Evolutionary conservation across 2,113 vertebrate genomes (phyloP).

Genomic region (Craseonycteris thonglongyai): DNA sequence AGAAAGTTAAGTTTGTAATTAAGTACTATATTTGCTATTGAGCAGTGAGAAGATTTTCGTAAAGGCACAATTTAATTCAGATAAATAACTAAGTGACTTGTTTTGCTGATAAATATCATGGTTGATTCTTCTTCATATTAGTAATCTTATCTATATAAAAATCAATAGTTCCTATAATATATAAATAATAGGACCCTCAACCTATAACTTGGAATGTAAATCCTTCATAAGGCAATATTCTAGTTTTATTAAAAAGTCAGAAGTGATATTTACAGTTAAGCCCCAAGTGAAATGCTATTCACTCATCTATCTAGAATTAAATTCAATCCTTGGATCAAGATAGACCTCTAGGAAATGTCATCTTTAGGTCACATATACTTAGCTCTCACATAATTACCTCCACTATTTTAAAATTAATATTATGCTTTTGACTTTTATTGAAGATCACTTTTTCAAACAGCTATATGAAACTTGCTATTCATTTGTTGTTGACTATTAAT

Average conservation of each 20-base stretch:
- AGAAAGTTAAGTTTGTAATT: neutral
- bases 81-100: neutral
- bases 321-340: conserved; percentile 4
- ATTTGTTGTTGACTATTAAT: neutral
- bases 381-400: neutral
- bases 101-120: neutral
- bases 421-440: neutral
- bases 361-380: conserved; percentile 9
- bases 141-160: conserved; percentile 11
- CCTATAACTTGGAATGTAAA: neutral
- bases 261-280: conserved; percentile 1
- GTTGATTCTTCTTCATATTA: neutral
- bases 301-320: neutral
- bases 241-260: neutral
- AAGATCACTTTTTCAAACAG: neutral
- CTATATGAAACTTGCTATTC: neutral
- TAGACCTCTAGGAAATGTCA: neutral
- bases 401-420: conserved; percentile 4
- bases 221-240: neutral
- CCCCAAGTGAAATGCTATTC: conserved; percentile 13
- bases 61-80: neutral
- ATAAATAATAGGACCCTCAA: neutral
- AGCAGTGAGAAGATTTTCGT: neutral
- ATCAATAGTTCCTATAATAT: neutral
- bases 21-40: neutral